Base-by-base conservation (phyloP, 2,113 vertebrate genomes). In the Cyrtonyx montezumae region DNA sequence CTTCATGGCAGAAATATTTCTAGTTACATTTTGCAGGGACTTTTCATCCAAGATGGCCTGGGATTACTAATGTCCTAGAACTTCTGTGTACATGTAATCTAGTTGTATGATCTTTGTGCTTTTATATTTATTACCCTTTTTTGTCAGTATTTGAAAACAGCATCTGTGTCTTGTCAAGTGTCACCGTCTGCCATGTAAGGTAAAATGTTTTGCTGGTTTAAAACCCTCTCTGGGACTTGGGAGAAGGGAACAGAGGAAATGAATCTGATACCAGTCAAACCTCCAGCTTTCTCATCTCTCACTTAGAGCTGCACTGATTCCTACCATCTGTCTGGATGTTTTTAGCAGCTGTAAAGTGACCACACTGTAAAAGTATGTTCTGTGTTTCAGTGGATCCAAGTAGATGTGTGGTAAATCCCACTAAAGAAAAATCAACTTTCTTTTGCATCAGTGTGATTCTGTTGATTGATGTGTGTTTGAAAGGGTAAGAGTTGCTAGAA, bases 291-390 rank as follows among this genome's bases (percentile, higher is more conserved):
- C 68, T 22, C 26, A 21, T 82, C 53, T 91, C 62, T 81, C 36
- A 67, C 23, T 74, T 74, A 70, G 76, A 79, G 79, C 42, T 79
- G 32, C 68, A 80, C 5, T 49, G 68, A 77, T 77, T 80, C 19
- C 56, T 83, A 1, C 82, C 75, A 37, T 84, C 68, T 70, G 85
- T 55, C 59, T 77, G 40, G 36, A 9, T 9, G 32, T 73, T 6
- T 53, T 58, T 46, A 79, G 78, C 90, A 95, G 87, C 91, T 94
- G 87, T 65, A 46, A 2, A 77, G 37, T 93, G 87, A 90, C 85
- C 32, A 4, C 82, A 58, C 23, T 37, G 34, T 68, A 36, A 32
- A 79, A 49, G 19, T 56, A 46, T 90, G 75, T 56, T 70, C 45
- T 80, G 37, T 36, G 49, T 61, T 55, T 6, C 21, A n/a, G 22